A percentile compares a stretch with the other conserved stretches of the same genome.
Evolutionary conservation across 2,797 vertebrate genomes (phyloP).

Genomic region (Decapterus maruadsi): DNA sequence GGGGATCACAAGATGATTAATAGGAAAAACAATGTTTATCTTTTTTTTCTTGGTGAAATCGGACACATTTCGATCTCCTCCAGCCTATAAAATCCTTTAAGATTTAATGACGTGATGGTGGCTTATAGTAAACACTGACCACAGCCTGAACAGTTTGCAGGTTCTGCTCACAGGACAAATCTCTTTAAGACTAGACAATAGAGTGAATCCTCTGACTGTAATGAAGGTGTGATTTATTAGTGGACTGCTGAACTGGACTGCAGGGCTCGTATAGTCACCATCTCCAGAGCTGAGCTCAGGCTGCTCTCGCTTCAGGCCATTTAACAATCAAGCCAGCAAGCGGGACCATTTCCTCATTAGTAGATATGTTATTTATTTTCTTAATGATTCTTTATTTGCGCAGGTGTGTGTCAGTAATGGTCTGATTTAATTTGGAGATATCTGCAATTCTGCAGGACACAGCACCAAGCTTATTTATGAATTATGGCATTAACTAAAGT

Average conservation of each 20-base stretch:
- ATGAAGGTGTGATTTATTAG: neutral
- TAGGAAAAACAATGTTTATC: too few relatives aligned
- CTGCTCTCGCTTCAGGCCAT: neutral
- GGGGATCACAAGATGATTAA: too few relatives aligned
- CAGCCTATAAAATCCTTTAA: too few relatives aligned
- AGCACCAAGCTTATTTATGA: neutral
- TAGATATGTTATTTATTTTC: slow-evolving; percentile 1
- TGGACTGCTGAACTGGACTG: neutral
- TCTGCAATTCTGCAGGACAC: neutral
- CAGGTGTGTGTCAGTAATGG: neutral
- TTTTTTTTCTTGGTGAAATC: too few relatives aligned
- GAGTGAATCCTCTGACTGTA: neutral
- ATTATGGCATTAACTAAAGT: neutral
- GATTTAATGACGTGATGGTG: too few relatives aligned
- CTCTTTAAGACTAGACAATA: too few relatives aligned
- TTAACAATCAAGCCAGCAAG: neutral
- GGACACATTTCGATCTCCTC: too few relatives aligned
- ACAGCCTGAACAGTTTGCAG: too few relatives aligned
- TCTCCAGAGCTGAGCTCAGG: neutral
- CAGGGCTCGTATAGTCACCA: neutral
- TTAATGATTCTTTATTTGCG: neutral
- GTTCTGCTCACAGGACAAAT: neutral
- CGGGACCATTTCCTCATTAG: neutral
- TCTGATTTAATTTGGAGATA: neutral
- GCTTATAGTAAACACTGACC: too few relatives aligned